These are phyloP conservation scores for Nemurella pictetii DNA, from an alignment of 2,888 invertebrate species.

Conservation along the genomic window DNA sequence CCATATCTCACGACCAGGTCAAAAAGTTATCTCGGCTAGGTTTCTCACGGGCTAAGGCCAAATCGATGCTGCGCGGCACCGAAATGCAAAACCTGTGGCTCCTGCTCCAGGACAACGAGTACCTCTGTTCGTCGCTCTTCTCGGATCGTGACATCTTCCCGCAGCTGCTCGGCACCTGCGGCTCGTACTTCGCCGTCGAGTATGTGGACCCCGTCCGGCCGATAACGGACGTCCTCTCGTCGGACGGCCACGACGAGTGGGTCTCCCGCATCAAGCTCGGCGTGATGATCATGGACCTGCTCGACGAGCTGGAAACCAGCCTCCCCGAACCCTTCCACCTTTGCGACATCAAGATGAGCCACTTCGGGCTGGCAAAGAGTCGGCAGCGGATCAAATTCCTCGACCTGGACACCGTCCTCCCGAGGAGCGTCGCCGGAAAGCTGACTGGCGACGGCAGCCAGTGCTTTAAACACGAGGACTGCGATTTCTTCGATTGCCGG, in stretches of 20 bases:
- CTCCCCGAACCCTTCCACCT: constrained; percentile 65
- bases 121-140: constrained; percentile 62
- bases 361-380: constrained; percentile 63
- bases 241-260: constrained; percentile 62
- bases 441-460: constrained; percentile 54
- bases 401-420: constrained; percentile 66
- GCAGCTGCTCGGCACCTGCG: constrained; percentile 67
- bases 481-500: constrained; percentile 68
- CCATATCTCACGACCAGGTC: constrained; percentile 56
- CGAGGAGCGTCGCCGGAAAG: constrained; percentile 57
- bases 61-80: constrained; percentile 33
- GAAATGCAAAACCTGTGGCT: constrained; percentile 67
- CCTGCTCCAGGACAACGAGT: constrained; percentile 68
- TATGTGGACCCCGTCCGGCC: constrained; percentile 59
- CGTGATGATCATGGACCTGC: constrained; percentile 63
- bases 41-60: constrained; percentile 44
- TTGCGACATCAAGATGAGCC: constrained; percentile 69
- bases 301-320: constrained; percentile 61
- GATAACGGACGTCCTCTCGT: constrained; percentile 49
- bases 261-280: constrained; percentile 59
- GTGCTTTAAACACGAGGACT: constrained; percentile 65
- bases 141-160: constrained; percentile 66
- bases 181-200: constrained; percentile 67
- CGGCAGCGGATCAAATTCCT: constrained; percentile 62
- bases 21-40: constrained; percentile 56